Base-by-base conservation (phyloP, 30 jellyfish, hydroid and myxozoan species). In the Rhopilema esculentum region DNA sequence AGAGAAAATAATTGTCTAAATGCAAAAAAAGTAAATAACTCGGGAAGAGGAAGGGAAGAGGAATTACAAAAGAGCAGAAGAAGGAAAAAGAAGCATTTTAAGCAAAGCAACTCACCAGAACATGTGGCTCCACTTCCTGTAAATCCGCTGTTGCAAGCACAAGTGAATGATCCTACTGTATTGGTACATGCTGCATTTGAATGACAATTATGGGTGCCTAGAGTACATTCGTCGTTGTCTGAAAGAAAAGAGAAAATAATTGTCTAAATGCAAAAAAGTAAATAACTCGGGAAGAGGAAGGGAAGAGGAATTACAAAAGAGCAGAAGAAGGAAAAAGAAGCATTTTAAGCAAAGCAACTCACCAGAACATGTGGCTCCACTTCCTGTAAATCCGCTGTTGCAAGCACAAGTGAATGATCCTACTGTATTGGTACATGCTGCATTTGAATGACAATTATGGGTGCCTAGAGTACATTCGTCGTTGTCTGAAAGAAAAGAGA, bases 391-490 rank as follows among this genome's bases (percentile, higher is more conserved):
- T 64, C 31, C 74, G 8, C 27, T 25, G 6, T 64, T 64, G 74
- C 74, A 64, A 64, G 74, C 74, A 64, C 74, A 64, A 21, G 74
- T 20, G 31, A 20, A 64, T 8, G 74, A 64, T 6, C 74, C 74
- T 64, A 1, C 16, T 20, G 30, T 64, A 17, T 64, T 64, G 74
- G 31, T 64, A 25, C 74, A 64, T 1, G 74, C 17, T 64, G 74
- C 74, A 64, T 64, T 64, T 8, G 19, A 4, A 64, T 64, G 74
- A 17, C 74, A 64, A 25, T 21, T 20, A 25, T 64, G 74, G 31
- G 31, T 64, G 7, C 74, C 31, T 2, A 25, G 27, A 18, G 27
- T 64, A 25, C 74, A 64, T 64, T 64, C 74, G 74, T 64, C 17
- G 16, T 2, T 6, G 75, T 86, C 93, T 72, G 20, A 2, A 12